Percentiles rank a stretch among this genome's conserved stretches.
phyloP scores from a whole-genome alignment of 2,888 invertebrate species.

The Aethes cnicana region DNA sequence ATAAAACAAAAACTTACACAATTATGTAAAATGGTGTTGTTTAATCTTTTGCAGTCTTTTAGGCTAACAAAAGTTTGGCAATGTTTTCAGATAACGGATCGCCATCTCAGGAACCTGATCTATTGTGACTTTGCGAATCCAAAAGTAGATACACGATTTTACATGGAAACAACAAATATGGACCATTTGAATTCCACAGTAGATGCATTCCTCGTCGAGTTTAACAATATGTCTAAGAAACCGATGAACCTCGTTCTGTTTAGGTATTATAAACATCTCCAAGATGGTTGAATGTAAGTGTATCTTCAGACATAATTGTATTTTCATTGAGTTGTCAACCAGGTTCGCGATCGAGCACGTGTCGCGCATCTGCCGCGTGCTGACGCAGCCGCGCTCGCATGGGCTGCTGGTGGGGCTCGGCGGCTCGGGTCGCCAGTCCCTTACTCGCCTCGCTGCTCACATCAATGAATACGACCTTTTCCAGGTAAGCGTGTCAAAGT shows the following conservation, averaged over 20 bases:
- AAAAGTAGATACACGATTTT: constrained; percentile 93
- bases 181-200: constrained; percentile 91
- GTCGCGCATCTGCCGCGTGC: constrained; percentile 93
- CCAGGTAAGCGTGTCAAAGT: no score
- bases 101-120: constrained; percentile 91
- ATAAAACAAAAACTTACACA: not conserved
- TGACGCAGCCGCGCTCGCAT: constrained; percentile 96
- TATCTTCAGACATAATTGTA: no score
- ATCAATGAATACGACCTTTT: constrained; percentile 96
- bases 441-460: constrained; percentile 93
- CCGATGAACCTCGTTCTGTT: constrained; percentile 97
- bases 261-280: constrained; percentile 71
- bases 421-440: constrained; percentile 95
- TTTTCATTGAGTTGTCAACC: no score
- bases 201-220: constrained; percentile 94
- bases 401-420: constrained; percentile 95
- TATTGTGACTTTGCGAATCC: constrained; percentile 98
- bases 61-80: no score
- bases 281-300: not conserved
- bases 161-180: constrained; percentile 93
- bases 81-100: constrained; percentile 86
- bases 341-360: constrained; percentile 97
- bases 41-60: no score
- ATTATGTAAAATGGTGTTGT: no score
- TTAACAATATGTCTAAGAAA: constrained; percentile 97